A percentile compares a stretch with the other conserved stretches of the same genome.
These are phyloP conservation scores for Falco columbarius DNA, from an alignment of 2,797 vertebrate species.

Conservation along the genomic window DNA sequence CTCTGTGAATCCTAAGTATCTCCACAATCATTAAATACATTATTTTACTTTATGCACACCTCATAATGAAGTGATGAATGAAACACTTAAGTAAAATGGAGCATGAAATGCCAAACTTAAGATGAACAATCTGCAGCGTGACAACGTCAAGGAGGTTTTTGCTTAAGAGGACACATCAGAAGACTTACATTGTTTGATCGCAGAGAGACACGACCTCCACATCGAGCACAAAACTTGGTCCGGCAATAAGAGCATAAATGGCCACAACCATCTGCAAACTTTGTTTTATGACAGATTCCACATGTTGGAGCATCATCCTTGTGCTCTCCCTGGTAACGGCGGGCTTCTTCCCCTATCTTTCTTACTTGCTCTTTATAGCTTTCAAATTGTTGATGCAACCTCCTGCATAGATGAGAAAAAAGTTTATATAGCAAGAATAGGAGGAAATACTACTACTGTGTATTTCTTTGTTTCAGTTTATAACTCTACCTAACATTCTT, in stretches of 20 bases:
- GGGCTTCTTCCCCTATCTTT: slow-evolving; percentile 93
- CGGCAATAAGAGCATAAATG: slow-evolving; percentile 98
- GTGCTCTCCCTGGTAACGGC: slow-evolving; percentile 90
- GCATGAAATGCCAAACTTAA: slow-evolving; percentile 5
- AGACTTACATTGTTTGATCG: slow-evolving; percentile 96
- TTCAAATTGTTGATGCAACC: slow-evolving; percentile 98
- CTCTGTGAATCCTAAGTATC: not conserved
- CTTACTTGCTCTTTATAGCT: slow-evolving; percentile 98
- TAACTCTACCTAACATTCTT: not conserved
- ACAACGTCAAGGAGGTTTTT: not conserved
- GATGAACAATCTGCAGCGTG: not conserved
- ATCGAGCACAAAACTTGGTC: slow-evolving; percentile 97
- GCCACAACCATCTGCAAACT: slow-evolving; percentile 97
- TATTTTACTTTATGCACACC: not conserved
- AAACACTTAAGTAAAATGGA: not conserved
- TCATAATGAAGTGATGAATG: not conserved
- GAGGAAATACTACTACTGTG: not conserved
- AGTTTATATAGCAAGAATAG: slow-evolving; percentile 58
- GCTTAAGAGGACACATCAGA: not conserved
- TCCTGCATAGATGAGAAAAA: slow-evolving; percentile 82
- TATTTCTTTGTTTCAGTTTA: not conserved
- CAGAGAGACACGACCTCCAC: slow-evolving; percentile 95
- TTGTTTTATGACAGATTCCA: slow-evolving; percentile 97
- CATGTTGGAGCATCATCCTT: slow-evolving; percentile 98
- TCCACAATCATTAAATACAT: not conserved